A percentile compares a stretch with the other conserved stretches of the same genome.
Evolutionary conservation across 2,888 invertebrate genomes (phyloP).

Genomic region (Amphimallon solstitiale): DNA sequence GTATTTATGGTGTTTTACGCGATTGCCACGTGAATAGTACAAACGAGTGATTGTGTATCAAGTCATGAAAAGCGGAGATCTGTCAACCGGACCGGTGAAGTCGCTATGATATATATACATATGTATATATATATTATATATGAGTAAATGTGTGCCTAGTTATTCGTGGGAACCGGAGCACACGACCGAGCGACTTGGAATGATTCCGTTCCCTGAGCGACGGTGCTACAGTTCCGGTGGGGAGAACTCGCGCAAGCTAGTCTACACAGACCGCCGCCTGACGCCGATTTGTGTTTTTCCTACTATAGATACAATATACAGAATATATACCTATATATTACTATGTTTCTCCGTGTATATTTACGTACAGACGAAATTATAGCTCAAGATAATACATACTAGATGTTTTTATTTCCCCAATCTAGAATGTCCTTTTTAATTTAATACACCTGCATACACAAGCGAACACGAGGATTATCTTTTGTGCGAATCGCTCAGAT

Average conservation of each 20-base stretch:
- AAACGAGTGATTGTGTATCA: constrained; percentile 36
- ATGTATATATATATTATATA: constrained; percentile 15
- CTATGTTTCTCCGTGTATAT: no score
- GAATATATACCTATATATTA: no score
- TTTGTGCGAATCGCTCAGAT: no score
- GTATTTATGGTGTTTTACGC: background rate
- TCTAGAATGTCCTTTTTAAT: no score
- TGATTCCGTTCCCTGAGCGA: constrained; percentile 54
- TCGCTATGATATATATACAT: background rate
- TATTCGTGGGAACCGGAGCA: constrained; percentile 45
- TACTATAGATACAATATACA: constrained; percentile 1
- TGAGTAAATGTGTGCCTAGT: constrained; percentile 35
- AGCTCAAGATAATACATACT: no score
- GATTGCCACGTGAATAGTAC: constrained; percentile 51
- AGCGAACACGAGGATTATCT: no score
- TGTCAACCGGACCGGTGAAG: no score
- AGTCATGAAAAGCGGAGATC: no score
- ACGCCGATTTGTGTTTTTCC: constrained; percentile 2
- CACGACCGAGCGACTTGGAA: constrained; percentile 54
- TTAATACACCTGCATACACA: no score
- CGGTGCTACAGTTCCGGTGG: constrained; percentile 47
- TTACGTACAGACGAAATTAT: no score
- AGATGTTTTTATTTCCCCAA: no score
- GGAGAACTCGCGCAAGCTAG: constrained; percentile 51
- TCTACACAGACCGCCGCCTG: background rate